A percentile compares a stretch with the other conserved stretches of the same genome.
phyloP scores from a whole-genome alignment of 2,113 vertebrate species.

The Mormoops blainvillei region DNA sequence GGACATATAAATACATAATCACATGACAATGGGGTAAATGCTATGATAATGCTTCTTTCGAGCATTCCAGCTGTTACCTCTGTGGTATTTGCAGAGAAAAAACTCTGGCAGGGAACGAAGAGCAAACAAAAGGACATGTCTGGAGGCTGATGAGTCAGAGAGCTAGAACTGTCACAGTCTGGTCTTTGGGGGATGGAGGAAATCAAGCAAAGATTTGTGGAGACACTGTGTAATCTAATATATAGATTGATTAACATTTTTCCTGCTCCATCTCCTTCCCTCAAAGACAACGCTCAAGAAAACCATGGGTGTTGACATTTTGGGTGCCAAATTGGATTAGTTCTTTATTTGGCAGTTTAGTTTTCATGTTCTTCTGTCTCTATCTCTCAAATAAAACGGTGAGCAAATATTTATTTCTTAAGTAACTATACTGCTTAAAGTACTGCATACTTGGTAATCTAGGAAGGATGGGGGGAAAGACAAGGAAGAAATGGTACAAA shows the following conservation, averaged over 20 bases:
- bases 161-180: not conserved
- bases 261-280: not conserved
- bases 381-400: slow-evolving; percentile 7
- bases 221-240: not conserved
- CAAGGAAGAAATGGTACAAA: not conserved
- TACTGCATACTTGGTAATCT: not conserved
- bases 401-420: slow-evolving; percentile 22
- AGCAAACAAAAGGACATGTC: not conserved
- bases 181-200: not conserved
- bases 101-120: not conserved
- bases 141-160: not conserved
- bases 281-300: not conserved
- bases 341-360: not conserved
- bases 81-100: not conserved
- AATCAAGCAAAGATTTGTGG: not conserved
- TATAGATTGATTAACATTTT: not conserved
- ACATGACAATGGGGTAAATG: not conserved
- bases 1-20: not conserved
- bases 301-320: not conserved
- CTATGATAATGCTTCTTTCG: not conserved
- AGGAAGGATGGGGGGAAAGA: not conserved
- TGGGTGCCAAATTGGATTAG: not conserved
- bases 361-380: not conserved
- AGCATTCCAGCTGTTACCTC: not conserved
- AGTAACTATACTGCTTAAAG: not conserved